Conservation (phyloP, 2,113 vertebrate genomes). For the Morone chrysops region DNA sequence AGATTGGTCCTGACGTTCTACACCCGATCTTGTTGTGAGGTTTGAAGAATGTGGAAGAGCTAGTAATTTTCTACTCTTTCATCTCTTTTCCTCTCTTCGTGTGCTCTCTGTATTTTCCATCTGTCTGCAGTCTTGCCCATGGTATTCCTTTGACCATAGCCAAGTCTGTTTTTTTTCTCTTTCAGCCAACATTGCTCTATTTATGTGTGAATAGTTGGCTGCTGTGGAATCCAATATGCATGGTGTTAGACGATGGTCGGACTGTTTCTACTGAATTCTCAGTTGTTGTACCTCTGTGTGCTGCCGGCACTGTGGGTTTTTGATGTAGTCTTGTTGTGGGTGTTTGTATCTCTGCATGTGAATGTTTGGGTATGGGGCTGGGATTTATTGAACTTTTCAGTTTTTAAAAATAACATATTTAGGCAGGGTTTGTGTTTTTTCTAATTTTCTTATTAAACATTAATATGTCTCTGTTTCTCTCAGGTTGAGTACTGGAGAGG, state of each 20-base stretch:
- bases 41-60: conserved; percentile 41
- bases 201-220: conserved; percentile 42
- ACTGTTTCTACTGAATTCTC: conserved; percentile 45
- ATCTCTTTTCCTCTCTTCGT: conserved; percentile 19
- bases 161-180: conserved; percentile 9
- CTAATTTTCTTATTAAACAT: conserved; percentile 1
- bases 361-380: conserved; percentile 18
- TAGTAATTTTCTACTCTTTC: conserved; percentile 41
- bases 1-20: conserved; percentile 12
- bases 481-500: conserved; percentile 91
- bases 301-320: background rate
- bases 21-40: conserved; percentile 41
- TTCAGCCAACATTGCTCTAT: conserved; percentile 8
- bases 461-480: conserved; percentile 20
- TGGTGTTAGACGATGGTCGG: background rate
- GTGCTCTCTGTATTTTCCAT: conserved; percentile 29
- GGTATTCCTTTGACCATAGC: background rate
- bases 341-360: conserved; percentile 20
- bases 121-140: conserved; percentile 1
- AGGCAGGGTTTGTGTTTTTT: background rate
- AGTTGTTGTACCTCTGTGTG: conserved; percentile 5
- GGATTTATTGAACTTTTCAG: background rate
- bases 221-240: conserved; percentile 29
- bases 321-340: conserved; percentile 10
- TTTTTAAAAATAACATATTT: background rate